Conservation (phyloP, 2,888 invertebrate genomes). For the Drosophila macrospina region DNA sequence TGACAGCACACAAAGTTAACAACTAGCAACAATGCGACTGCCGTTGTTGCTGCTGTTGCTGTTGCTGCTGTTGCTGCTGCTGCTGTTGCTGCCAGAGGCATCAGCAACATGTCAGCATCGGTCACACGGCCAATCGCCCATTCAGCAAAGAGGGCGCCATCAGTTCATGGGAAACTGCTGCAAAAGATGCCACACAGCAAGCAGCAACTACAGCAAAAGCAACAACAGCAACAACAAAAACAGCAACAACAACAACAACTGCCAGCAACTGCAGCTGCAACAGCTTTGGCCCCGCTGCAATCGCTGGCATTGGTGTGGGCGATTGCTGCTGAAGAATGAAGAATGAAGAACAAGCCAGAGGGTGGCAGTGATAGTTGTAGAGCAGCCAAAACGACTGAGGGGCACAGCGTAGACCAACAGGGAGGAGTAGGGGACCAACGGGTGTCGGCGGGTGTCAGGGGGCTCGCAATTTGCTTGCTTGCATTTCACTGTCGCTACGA, state of each 20-base stretch:
- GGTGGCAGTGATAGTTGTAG: slow-evolving; percentile 38
- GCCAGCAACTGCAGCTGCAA: slow-evolving; percentile 53
- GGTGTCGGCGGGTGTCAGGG: slow-evolving; percentile 28
- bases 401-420: no score
- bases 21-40: slow-evolving; percentile 60
- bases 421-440: background rate
- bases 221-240: slow-evolving; percentile 22
- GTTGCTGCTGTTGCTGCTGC: slow-evolving; percentile 17
- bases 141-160: slow-evolving; percentile 70
- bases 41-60: slow-evolving; percentile 16
- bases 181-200: slow-evolving; percentile 76
- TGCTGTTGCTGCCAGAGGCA: slow-evolving; percentile 40
- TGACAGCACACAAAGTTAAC: slow-evolving; percentile 69
- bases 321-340: slow-evolving; percentile 29
- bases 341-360: slow-evolving; percentile 34
- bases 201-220: slow-evolving; percentile 28
- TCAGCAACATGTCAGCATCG: slow-evolving; percentile 74
- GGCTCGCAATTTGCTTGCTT: slow-evolving; percentile 70
- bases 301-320: slow-evolving; percentile 72
- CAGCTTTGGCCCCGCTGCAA: slow-evolving; percentile 73
- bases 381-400: background rate
- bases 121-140: slow-evolving; percentile 67
- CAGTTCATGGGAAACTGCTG: slow-evolving; percentile 75
- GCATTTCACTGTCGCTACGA: slow-evolving; percentile 77
- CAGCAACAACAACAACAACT: slow-evolving; percentile 29